A percentile compares a stretch with the other conserved stretches of the same genome.
phyloP scores from a whole-genome alignment of 2,113 vertebrate genomes.

The Dipodomys spectabilis region DNA sequence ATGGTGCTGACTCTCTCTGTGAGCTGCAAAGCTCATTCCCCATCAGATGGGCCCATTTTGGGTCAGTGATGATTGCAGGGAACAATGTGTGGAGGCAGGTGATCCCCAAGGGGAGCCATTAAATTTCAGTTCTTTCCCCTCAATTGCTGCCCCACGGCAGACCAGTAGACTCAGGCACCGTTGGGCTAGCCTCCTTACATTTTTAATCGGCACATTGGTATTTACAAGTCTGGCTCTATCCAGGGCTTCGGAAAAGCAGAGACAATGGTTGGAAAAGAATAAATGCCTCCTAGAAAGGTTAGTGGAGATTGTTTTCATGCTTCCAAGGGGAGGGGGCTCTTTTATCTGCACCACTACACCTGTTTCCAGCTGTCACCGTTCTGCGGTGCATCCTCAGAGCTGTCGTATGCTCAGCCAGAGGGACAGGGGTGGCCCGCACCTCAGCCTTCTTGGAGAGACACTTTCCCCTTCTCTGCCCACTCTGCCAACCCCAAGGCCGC shows the following conservation, averaged over 20 bases:
- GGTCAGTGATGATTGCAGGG: conserved; percentile 72
- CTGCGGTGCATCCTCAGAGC: conserved; percentile 1
- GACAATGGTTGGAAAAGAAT: conserved; percentile 70
- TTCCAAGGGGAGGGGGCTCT: conserved; percentile 62
- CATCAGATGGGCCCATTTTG: conserved; percentile 72
- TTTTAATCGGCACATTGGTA: conserved; percentile 64
- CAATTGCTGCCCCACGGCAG: neutral
- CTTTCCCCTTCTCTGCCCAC: neutral
- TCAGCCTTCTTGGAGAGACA: conserved; percentile 30
- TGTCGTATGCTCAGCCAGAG: neutral
- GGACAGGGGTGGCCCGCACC: neutral
- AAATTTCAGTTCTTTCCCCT: conserved; percentile 39
- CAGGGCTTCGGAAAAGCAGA: conserved; percentile 59
- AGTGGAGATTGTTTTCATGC: conserved; percentile 61
- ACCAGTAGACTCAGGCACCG: neutral
- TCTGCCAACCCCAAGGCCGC: neutral
- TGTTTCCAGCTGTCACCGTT: conserved; percentile 72
- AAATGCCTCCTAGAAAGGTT: conserved; percentile 74
- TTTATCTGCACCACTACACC: conserved; percentile 72
- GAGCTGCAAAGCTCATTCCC: conserved; percentile 49
- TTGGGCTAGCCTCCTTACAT: neutral
- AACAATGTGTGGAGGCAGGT: conserved; percentile 64
- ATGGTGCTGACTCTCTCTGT: conserved; percentile 56
- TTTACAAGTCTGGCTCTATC: conserved; percentile 54
- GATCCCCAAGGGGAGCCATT: conserved; percentile 66